Base-by-base conservation (phyloP, 1,140 invertebrate genomes). In the Drosophila eugracilis region DNA sequence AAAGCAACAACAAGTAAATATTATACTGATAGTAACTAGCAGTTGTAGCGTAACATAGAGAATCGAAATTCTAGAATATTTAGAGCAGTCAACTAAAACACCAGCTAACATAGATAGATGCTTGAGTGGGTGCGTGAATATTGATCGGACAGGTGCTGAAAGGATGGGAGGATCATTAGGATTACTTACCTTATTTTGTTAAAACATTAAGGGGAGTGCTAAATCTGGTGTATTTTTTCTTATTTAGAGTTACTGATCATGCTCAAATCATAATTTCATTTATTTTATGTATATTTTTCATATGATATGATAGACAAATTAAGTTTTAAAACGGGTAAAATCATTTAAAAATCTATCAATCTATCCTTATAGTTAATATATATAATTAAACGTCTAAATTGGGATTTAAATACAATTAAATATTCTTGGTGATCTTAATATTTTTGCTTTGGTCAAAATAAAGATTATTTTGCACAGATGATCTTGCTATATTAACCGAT, bases 1-100 rank as follows among this genome's bases (percentile, higher is more conserved):
- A 72, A 52, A 84, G 57, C 65, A 85, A 75, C 74, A 83, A 65
- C 66, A 85, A 86, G 69, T 69, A 77, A 67, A 73, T 45, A 78
- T 59, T 58, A 54, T 58, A 74, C 52, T 57, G 63, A 69, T 79
- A 84, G 69, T 44, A 65, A 75, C 53, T 69, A 83, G 75, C 55
- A 75, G 45, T 26, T 39, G 53, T 80, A 85, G 76, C 55, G 30
- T 81, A 58, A 70, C 17, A 77, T 79, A 75, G 70, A 39, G 47
- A 78, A 78, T 50, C 60, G 49, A 69, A 48, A 73, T 67, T 45
- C 39, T 77, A 81, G 78, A 42, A 72, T 54, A 52, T 76, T 67
- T 53, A 80, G 73, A 57, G 28, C 62, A 60, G 60, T 48, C 41
- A 72, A 72, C 67, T 62, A 53, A 59, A 73, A 73, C 70, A 73